Conservation (phyloP, 2,797 vertebrate species). For the Tokudaia tokunoshimensis region DNA sequence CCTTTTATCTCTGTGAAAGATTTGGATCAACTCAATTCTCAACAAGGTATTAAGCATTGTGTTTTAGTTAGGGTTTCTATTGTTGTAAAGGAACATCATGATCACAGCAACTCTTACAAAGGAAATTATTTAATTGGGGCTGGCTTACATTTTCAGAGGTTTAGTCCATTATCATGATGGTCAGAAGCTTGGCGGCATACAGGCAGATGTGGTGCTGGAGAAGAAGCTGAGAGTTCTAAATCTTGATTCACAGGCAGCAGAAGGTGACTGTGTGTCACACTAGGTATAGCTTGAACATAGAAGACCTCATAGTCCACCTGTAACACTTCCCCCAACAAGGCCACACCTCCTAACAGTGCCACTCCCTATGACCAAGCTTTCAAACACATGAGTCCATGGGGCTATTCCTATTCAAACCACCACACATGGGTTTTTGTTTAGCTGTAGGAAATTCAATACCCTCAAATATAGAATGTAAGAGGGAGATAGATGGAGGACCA, state of each 20-base stretch:
- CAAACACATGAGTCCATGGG: not conserved
- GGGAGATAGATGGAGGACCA: not conserved
- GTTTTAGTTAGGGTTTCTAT: not conserved
- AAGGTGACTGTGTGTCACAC: not conserved
- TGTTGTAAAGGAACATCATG: not conserved
- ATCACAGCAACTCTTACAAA: not conserved
- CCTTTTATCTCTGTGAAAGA: too few species aligned
- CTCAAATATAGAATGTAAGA: not conserved
- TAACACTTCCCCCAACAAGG: not conserved
- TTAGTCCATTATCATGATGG: not conserved
- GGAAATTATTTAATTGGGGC: not conserved
- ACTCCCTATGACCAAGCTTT: not conserved
- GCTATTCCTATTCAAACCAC: not conserved
- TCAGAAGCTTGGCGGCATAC: not conserved
- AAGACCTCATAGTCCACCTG: not conserved
- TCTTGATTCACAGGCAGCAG: not conserved
- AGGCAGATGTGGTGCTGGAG: not conserved
- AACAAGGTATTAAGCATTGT: not conserved
- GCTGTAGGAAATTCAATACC: not conserved
- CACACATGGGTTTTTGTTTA: not conserved
- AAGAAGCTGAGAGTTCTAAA: not conserved
- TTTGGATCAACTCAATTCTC: not conserved
- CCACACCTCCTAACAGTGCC: not conserved
- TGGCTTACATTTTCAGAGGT: not conserved
- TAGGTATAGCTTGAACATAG: not conserved